phyloP scores from a whole-genome alignment of 2,888 invertebrate species.

The Coecobrya sp. region DNA sequence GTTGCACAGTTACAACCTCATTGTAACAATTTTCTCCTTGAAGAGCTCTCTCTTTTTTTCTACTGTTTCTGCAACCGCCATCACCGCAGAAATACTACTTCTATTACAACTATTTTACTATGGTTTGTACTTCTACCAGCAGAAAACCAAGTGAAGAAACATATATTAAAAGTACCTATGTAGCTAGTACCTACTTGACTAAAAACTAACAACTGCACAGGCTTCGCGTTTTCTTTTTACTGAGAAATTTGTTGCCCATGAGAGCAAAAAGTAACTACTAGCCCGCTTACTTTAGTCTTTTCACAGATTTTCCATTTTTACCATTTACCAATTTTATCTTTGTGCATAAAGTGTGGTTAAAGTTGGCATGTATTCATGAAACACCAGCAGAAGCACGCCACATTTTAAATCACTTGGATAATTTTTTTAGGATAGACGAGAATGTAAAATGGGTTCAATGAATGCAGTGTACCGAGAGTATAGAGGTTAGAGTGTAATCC shows the following conservation, averaged over 20 bases:
- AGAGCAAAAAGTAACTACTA: constrained; percentile 17
- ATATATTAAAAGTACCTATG: neutral
- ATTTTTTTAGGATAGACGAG: neutral
- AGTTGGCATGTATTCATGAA: neutral
- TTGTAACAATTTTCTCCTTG: constrained; percentile 78
- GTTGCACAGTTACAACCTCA: constrained; percentile 70
- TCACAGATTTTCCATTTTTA: constrained; percentile 27
- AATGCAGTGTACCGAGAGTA: neutral
- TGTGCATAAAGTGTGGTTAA: neutral
- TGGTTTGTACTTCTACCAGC: neutral
- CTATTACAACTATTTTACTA: neutral
- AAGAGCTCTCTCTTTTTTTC: constrained; percentile 59
- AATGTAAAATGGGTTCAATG: neutral
- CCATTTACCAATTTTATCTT: neutral
- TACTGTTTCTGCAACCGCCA: constrained; percentile 28
- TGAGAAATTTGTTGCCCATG: neutral
- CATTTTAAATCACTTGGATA: constrained; percentile 45
- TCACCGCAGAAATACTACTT: constrained; percentile 5
- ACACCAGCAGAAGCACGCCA: neutral
- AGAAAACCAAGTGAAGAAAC: neutral
- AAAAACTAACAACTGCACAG: constrained; percentile 5
- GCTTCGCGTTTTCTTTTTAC: neutral
- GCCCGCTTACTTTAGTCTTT: neutral
- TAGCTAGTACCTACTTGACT: neutral
- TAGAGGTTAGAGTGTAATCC: neutral